Base-by-base conservation (phyloP, 2,888 invertebrate species). In the Aspidapion aeneum region DNA sequence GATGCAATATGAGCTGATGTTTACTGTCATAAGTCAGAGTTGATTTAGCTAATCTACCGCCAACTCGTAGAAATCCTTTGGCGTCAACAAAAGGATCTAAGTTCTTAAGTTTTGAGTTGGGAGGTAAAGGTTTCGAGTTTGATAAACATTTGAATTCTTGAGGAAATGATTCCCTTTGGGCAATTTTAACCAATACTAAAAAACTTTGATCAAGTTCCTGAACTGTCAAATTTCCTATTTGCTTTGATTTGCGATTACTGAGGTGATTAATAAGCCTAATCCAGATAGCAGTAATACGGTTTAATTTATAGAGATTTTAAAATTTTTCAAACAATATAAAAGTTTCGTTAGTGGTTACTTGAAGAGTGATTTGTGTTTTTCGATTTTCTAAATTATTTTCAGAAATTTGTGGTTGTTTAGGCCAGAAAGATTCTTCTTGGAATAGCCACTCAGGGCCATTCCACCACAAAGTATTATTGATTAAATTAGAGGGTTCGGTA, bases 1-100 rank as follows among this genome's bases (percentile, higher is more conserved):
- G 7, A 16, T 62, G 52, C 21, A 68, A 21, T 12, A 66, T 48
- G 16, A 65, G 55, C 55, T 35, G 66, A 61, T 58, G 51, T 49
- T 66, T 55, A 18, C 21, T 21, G 20, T 62, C 50, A 52, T 59
- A 62, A 18, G 7, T 12, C 12, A 55, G 2, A 18, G 21, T 17
- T 1, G 66, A 19, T 2, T 64, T 57, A 12, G n/a, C 19, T 54
- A 35, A 21, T 18, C 64, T 18, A 17, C 66, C 65, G 2, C 66
- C 66, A 16, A 66, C 66, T 21, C 61, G 12, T 54, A 61, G 21
- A 48, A 64, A 18, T 19, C 49, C 48, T 18, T 62, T 7, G 1
- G 22, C 5, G 49, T 62, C 62, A 2, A 58, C 20, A 48, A 64
- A 64, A 1, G 62, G 64, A 50, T 59, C 49, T 18, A 64, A 56